Base-by-base conservation (phyloP, 2,888 invertebrate species). In the Diabrotica balteata region DNA sequence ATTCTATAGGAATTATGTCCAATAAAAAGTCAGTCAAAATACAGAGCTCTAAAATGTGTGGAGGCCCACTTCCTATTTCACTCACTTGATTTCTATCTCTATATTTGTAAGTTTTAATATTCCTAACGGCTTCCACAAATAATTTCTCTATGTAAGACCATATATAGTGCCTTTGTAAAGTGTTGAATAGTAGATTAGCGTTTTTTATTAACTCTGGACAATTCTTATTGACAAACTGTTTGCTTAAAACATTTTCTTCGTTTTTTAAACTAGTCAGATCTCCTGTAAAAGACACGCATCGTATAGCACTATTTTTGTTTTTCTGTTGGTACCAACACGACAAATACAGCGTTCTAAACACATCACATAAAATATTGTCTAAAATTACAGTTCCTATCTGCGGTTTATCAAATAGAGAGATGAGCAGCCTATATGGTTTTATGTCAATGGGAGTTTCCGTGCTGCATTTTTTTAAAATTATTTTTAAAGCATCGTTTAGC, bases 401-500 rank as follows among this genome's bases (percentile, higher is more conserved):
- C 8, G 92, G 91, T 82, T 95, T 93, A 81, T 96, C 96, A 68
- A 96, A 86, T 57, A 96, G 85, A 54, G 94, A 93, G 42, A 94
- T 90, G 75, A 96, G 86, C 66, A 96, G 89, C 73, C 94, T 87
- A 82, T 95, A 94, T 7, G 90, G 90, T 76, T 89, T 89, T 54
- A 91, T 82, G 77, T 91, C 91, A 68, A 89, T 86, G 0, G 88
- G 88, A 11, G 76, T 74, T 72, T 82, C 81, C 4, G 81, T 78
- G 74, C 85, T 86, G 73, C 89, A 87, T 60, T 86, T 85, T 72
- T 88, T 86, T 67, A 91, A 78, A 7, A 88, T 88, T 22, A 87
- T 86, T 74, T 88, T 88, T 58, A 92, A 85, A 0, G 90, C 90
- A 80, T 89, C 87, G 50, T 90, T 88, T 42, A 91, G 83, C 75